These are phyloP conservation scores for Eupithecia exiguata DNA, from an alignment of 2,888 invertebrate genomes.

Conservation along the genomic window DNA sequence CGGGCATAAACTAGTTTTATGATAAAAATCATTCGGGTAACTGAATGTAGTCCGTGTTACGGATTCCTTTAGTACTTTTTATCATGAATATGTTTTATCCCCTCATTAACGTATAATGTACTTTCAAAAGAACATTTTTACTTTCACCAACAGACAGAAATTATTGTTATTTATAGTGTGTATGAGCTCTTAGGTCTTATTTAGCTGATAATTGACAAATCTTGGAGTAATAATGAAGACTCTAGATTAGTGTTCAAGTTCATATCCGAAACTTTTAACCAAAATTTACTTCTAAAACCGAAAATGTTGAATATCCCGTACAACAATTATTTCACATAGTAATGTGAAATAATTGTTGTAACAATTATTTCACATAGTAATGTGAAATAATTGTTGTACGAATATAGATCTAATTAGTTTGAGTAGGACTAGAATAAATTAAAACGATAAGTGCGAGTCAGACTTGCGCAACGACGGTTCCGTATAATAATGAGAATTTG, in stretches of 20 bases:
- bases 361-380: no score
- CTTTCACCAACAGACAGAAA: background rate
- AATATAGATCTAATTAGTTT: no score
- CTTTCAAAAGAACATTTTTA: background rate
- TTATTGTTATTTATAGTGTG: background rate
- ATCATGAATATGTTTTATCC: background rate
- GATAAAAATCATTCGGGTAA: background rate
- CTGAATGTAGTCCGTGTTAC: background rate
- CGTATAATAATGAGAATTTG: no score
- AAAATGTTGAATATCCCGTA: no score
- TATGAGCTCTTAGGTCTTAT: conserved; percentile 3
- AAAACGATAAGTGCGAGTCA: no score
- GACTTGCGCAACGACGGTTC: no score
- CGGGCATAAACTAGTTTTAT: no score
- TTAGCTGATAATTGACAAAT: background rate
- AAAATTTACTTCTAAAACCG: no score
- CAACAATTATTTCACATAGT: no score
- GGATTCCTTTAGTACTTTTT: background rate
- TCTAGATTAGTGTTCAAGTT: background rate
- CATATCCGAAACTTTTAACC: background rate
- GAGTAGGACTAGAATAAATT: no score
- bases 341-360: no score
- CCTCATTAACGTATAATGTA: background rate
- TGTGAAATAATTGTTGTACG: no score
- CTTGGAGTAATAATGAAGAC: background rate